These are phyloP conservation scores for Dicrurus megarhynchus DNA, from an alignment of 2,113 vertebrate genomes.

Conservation along the genomic window DNA sequence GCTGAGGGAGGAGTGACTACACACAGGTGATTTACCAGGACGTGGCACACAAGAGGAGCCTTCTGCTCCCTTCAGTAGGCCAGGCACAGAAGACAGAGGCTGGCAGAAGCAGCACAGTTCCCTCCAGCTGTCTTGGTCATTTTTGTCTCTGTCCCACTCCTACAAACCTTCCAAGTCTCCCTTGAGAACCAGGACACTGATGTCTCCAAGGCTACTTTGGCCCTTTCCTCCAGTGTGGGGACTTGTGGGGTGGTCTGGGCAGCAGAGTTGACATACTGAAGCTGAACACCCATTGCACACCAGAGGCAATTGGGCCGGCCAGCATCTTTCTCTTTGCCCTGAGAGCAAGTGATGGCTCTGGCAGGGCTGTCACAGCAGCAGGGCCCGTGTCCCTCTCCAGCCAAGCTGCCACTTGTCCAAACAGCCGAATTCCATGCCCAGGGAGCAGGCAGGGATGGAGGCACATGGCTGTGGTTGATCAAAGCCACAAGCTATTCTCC, in stretches of 20 bases:
- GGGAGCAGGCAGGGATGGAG: background rate
- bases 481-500: background rate
- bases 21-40: background rate
- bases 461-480: background rate
- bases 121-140: background rate
- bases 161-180: background rate
- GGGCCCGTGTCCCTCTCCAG: background rate
- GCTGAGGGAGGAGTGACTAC: background rate
- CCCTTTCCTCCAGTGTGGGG: background rate
- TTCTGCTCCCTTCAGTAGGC: background rate
- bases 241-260: background rate
- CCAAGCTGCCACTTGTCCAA: background rate
- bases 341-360: background rate
- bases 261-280: background rate
- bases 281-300: background rate
- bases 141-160: background rate
- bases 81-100: background rate
- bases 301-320: background rate
- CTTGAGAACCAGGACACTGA: background rate
- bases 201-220: background rate
- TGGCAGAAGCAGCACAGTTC: background rate
- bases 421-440: background rate
- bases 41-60: background rate
- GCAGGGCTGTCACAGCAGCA: background rate
- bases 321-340: background rate